Evolutionary conservation across 1,140 invertebrate genomes (phyloP).

Genomic region (Drosophila mojavensis): DNA sequence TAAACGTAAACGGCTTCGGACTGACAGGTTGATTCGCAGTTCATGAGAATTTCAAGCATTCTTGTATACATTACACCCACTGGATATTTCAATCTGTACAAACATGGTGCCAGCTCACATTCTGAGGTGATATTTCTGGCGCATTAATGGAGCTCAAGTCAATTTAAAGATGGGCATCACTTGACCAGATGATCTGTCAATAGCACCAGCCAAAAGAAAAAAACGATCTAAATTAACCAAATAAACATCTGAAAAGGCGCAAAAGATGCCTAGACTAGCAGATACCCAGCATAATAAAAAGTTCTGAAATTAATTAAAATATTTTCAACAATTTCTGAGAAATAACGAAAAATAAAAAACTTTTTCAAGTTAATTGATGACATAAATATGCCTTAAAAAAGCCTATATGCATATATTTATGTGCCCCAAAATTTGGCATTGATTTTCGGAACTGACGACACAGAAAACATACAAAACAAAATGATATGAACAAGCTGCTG

Average conservation of each 20-base stretch:
- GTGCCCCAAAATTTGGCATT: slow-evolving; percentile 43
- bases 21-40: slow-evolving; percentile 59
- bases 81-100: slow-evolving; percentile 33
- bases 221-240: slow-evolving; percentile 13
- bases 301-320: no score
- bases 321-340: no score
- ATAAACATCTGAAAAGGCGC: no score
- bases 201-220: not conserved
- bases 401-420: no score
- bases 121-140: slow-evolving; percentile 70
- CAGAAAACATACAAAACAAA: slow-evolving; percentile 16
- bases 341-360: no score
- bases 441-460: slow-evolving; percentile 47
- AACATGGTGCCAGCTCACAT: slow-evolving; percentile 59
- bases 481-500: slow-evolving; percentile 41
- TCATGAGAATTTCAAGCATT: slow-evolving; percentile 58
- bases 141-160: slow-evolving; percentile 71
- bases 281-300: not conserved
- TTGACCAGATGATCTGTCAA: slow-evolving; percentile 47
- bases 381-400: no score
- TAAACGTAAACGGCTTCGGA: slow-evolving; percentile 56
- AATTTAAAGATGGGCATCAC: slow-evolving; percentile 64
- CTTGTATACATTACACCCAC: slow-evolving; percentile 43
- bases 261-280: no score
- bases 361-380: no score